These are phyloP conservation scores for Melanerpes aurifrons DNA, from an alignment of 2,113 vertebrate species.

Conservation along the genomic window DNA sequence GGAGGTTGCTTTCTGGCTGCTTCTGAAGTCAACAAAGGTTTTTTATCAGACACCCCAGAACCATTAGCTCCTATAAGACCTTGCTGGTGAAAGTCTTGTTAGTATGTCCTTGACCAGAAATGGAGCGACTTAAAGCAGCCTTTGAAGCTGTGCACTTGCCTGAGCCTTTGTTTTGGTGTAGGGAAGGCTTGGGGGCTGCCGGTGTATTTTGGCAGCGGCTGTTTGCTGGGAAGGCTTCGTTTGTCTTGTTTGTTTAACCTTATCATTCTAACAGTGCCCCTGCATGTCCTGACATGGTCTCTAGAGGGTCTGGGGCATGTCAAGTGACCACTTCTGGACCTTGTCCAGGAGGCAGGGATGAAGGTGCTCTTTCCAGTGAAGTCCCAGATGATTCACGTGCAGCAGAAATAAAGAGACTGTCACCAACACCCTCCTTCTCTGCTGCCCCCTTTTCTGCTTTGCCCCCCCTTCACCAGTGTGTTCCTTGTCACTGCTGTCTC, in stretches of 20 bases:
- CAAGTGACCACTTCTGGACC: not conserved
- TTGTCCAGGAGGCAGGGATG: not conserved
- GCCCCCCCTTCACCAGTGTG: not conserved
- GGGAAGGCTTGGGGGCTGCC: not conserved
- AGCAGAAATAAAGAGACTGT: not conserved
- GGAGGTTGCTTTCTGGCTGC: accelerated
- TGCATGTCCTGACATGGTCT: accelerated
- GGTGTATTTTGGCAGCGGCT: not conserved
- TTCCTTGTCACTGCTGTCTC: not conserved
- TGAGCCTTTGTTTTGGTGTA: not conserved
- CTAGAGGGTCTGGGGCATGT: not conserved
- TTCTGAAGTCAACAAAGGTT: not conserved
- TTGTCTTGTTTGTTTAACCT: slow-evolving; percentile 51
- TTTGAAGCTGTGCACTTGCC: not conserved
- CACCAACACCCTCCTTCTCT: not conserved
- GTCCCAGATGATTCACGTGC: accelerated
- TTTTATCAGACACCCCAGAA: not conserved
- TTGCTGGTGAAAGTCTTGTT: not conserved
- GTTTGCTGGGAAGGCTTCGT: not conserved
- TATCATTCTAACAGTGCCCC: not conserved
- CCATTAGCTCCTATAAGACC: not conserved
- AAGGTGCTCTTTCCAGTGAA: not conserved
- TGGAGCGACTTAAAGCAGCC: not conserved
- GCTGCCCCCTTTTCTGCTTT: not conserved
- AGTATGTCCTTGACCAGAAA: not conserved